Percentiles rank a stretch among this genome's conserved stretches.
These are phyloP conservation scores for Eumaeus atala DNA, from an alignment of 1,140 invertebrate genomes.

Conservation along the genomic window DNA sequence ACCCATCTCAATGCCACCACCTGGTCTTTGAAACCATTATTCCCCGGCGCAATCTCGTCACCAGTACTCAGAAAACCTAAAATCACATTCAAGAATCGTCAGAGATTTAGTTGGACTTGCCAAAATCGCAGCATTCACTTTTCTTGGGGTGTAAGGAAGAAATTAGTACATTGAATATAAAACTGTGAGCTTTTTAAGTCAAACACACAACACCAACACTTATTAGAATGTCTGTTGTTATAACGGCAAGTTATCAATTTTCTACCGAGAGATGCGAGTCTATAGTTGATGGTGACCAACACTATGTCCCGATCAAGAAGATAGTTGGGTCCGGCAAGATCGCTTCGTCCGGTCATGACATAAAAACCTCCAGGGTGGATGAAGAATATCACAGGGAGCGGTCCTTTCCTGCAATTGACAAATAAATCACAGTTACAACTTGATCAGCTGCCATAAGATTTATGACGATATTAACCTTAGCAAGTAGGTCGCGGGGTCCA, in stretches of 20 bases:
- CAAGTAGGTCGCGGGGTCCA: too few relatives aligned
- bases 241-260: background rate
- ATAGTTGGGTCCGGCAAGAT: constrained; percentile 76
- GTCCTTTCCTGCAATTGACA: constrained; percentile 25
- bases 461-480: too few relatives aligned
- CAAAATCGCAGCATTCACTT: too few relatives aligned
- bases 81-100: background rate
- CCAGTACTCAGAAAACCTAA: constrained; percentile 80
- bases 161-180: too few relatives aligned
- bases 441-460: too few relatives aligned
- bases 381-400: constrained; percentile 75
- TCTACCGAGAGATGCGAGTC: constrained; percentile 76
- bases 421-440: background rate
- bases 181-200: too few relatives aligned
- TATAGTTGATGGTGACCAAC: constrained; percentile 82
- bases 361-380: constrained; percentile 72
- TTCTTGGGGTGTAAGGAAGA: too few relatives aligned
- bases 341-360: constrained; percentile 62
- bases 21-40: constrained; percentile 85
- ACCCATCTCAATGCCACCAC: constrained; percentile 83
- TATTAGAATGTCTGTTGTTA: too few relatives aligned
- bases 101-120: too few relatives aligned
- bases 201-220: too few relatives aligned
- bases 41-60: constrained; percentile 78
- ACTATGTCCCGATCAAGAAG: constrained; percentile 80